Evolutionary conservation across 2,888 invertebrate genomes (phyloP), one percentile per base, ranked within the genome.

Genomic region (Chesias legatella): DNA sequence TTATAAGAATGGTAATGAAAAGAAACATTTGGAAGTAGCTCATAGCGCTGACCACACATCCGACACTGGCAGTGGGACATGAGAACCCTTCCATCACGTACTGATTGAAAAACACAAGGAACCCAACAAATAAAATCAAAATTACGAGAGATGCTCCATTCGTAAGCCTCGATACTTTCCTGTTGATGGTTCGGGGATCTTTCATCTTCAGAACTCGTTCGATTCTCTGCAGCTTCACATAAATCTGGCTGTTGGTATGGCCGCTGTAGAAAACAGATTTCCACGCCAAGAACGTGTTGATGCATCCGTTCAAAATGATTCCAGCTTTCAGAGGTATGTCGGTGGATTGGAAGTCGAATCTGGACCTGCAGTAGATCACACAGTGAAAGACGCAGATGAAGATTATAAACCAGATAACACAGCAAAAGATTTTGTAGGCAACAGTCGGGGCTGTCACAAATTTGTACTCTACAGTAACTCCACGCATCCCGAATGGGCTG

Each of bases 161-260:
- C 0, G 61, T 56, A 1, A 48, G 1, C 1, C 35, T 41, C 8
- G 46, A 49, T n/a, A 66, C 45, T 5, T 46, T 47, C 20, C 53
- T 51, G 45, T 80, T 79, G 0, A 47, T 17, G 13, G 32, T 37
- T 32, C 45, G 61, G n/a, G 45, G 34, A 32, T 64, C 51, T 3
- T 49, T 58, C 48, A 68, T 63, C 32, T 63, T 60, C 1, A 82
- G 33, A 10, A 44, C 47, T 6, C 73, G 61, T 38, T 81, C 78
- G 17, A 80, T 61, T 54, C 60, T 78, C 47, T 81, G 81, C 20
- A 81, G 48, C 34, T 78, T 79, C 0, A 81, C 76, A 37, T 71
- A 79, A 4, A 81, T 49, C 44, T 70, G 62, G 31, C 71, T 63
- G 35, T 58, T 55, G 10, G 43, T 34, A 11, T 58, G 46, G 2